These are phyloP conservation scores for Heliconius hortense DNA, from an alignment of 2,888 invertebrate species.

Conservation along the genomic window DNA sequence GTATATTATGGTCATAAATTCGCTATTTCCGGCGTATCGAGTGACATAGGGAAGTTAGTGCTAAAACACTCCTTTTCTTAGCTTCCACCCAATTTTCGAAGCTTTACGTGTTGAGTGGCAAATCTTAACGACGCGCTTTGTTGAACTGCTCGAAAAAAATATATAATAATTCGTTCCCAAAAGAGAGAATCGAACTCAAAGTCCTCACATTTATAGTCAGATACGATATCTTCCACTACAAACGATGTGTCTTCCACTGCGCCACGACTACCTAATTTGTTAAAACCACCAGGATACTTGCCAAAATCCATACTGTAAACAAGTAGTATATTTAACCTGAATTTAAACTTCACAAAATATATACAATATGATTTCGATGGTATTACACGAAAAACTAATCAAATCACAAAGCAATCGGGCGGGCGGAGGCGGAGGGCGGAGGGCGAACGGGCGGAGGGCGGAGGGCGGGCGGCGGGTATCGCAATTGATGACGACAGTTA, in stretches of 20 bases:
- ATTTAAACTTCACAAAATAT: constrained; percentile 3
- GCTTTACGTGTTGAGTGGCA: too few species aligned
- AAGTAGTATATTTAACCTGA: neutral
- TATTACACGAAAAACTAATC: constrained; percentile 73
- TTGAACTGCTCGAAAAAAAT: too few species aligned
- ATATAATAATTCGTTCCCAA: too few species aligned
- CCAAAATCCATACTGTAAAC: neutral
- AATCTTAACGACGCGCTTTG: neutral
- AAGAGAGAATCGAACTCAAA: too few species aligned
- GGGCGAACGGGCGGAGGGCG: too few species aligned
- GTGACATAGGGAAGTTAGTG: too few species aligned
- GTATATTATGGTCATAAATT: neutral
- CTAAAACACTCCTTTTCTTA: too few species aligned
- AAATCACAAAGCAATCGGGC: constrained; percentile 74
- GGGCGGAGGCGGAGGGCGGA: constrained; percentile 53
- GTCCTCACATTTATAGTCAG: too few species aligned
- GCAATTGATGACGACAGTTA: constrained; percentile 78
- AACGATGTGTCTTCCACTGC: too few species aligned
- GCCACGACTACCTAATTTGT: neutral
- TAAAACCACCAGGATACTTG: neutral
- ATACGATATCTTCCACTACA: too few species aligned
- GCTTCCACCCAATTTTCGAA: too few species aligned
- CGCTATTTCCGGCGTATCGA: too few species aligned
- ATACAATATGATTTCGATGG: constrained; percentile 41
- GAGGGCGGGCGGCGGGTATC: constrained; percentile 56